Evolutionary conservation across 2,888 invertebrate genomes (phyloP), one percentile per base, ranked within the genome.

Genomic region (Calliopum simillimum): DNA sequence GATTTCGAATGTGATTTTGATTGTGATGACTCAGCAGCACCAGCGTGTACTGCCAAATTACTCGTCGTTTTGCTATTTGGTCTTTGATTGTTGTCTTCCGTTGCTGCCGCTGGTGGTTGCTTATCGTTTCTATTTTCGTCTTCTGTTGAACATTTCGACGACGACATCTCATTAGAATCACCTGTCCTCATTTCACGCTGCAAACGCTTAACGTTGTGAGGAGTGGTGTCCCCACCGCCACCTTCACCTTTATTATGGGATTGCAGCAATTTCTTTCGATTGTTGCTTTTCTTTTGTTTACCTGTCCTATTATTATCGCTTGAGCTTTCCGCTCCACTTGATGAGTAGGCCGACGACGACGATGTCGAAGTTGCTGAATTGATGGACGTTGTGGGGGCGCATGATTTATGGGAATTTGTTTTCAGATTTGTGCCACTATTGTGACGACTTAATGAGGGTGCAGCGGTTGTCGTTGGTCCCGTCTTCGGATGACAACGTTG

Each of bases 361-460:
- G 71, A 75, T 56, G 68, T 70, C 53, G 66, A 65, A 53, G 63
- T 33, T 44, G 71, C 67, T 14, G 33, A 33, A 33, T 33, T 33
- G 33, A 6, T 55, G 58, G 59, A 62, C 13, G 47, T 70, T 55
- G 70, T 47, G 12, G 75, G 70, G 25, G 76, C 63, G 76, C 64
- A 64, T 16, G 51, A 51, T 53, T 33, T 81, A 46, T 76, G 76
- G 5, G 74, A 67, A 46, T 55, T 61, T 25, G 65, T 64, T 71
- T 79, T 82, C 13, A 75, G 66, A 62, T 70, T 78, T 33, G 87
- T 76, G 4, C 86, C 71, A 62, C 78, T 77, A 19, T 74, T 78
- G 41, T 79, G 69, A 86, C 91, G 46, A 56, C 72, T 76, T 25
- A 76, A 51, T 16, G 90, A 90, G 78, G 89, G 87, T 1, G 90